phyloP scores from a whole-genome alignment of 2,113 vertebrate genomes.

The Platanista minor region DNA sequence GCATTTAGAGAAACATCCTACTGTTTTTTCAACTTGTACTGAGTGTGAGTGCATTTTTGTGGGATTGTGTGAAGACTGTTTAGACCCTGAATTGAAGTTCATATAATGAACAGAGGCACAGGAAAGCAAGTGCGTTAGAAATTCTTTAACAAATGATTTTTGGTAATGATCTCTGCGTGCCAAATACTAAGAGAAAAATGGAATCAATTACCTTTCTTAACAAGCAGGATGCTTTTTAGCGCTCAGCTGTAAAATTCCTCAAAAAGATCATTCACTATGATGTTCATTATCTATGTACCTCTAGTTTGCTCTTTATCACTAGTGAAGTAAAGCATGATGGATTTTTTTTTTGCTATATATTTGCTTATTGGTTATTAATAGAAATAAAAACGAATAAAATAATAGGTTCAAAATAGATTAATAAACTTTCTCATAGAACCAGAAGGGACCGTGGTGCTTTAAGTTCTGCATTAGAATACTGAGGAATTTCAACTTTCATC shows the following conservation, averaged over 20 bases:
- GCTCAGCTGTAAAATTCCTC: not conserved
- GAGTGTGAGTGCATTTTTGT: not conserved
- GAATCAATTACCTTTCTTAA: not conserved
- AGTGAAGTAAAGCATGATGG: not conserved
- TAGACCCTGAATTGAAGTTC: not conserved
- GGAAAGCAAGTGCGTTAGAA: not conserved
- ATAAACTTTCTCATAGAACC: not conserved
- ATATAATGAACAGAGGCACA: not conserved
- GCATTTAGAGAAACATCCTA: slow-evolving; percentile 33
- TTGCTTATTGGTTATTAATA: not conserved
- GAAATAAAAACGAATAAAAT: slow-evolving; percentile 15
- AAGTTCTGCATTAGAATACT: not conserved
- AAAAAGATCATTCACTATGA: not conserved
- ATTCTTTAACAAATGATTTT: not conserved
- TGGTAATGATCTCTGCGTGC: not conserved
- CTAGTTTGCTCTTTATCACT: not conserved
- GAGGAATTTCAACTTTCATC: not conserved
- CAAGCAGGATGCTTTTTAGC: not conserved
- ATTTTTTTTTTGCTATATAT: not conserved
- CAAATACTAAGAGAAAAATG: not conserved
- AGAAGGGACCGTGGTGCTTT: not conserved
- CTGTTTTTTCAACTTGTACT: not conserved
- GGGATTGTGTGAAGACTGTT: not conserved
- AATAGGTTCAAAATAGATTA: not conserved
- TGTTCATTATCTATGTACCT: not conserved